Conservation (phyloP, 2,113 vertebrate genomes). For the Apteryx mantelli region DNA sequence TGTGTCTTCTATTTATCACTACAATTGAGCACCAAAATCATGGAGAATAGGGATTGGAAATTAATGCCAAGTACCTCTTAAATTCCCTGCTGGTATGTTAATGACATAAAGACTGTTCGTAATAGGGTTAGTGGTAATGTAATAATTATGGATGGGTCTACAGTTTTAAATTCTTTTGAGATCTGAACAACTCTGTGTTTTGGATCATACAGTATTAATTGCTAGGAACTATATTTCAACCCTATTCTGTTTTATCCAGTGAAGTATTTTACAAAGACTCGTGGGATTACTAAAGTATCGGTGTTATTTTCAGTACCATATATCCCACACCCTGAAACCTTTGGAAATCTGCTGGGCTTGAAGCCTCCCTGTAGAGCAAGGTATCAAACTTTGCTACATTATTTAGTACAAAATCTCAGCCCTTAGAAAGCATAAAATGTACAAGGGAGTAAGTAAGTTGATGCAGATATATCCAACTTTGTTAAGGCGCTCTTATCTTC, state of each 20-base stretch:
- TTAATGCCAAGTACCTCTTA: constrained; percentile 62
- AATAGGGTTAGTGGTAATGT: constrained; percentile 60
- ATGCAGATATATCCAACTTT: constrained; percentile 60
- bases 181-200: background rate
- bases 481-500: constrained; percentile 67
- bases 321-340: background rate
- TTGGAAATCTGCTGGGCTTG: constrained; percentile 19
- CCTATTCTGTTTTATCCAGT: background rate
- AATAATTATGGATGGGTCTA: constrained; percentile 54
- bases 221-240: background rate
- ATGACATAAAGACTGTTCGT: constrained; percentile 59
- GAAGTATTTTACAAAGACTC: constrained; percentile 3
- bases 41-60: constrained; percentile 51
- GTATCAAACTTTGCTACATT: background rate
- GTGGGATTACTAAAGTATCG: background rate
- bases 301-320: background rate
- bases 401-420: constrained; percentile 45
- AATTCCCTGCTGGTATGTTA: constrained; percentile 65
- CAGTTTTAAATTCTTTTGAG: constrained; percentile 54
- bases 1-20: constrained; percentile 61
- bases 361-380: constrained; percentile 23
- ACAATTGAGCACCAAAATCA: constrained; percentile 41
- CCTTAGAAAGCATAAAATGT: constrained; percentile 43
- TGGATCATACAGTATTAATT: background rate
- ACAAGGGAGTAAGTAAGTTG: constrained; percentile 41